Evolutionary conservation across 2,113 vertebrate genomes (phyloP), one percentile per base, ranked within the genome.

Genomic region (Tamias sibiricus): DNA sequence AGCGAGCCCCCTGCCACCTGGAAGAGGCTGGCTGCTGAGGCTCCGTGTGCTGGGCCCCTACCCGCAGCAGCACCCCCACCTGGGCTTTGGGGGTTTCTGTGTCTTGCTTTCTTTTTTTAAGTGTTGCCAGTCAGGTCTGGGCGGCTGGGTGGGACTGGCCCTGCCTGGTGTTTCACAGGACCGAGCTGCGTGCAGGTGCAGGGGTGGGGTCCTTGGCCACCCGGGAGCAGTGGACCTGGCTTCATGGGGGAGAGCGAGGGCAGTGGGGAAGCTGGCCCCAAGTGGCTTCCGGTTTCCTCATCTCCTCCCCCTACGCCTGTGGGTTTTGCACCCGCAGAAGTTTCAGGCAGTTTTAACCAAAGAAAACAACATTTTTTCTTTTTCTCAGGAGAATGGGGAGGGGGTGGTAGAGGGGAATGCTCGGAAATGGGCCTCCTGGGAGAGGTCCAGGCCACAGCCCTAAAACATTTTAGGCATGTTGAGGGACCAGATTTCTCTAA

Each of bases 11-110:
- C 87, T 98, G 98, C 80, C 22, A 2, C 0, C 98, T 98, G 79
- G 98, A 98, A 86, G 98, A 98, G 84, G 91, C 92, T 0, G 97
- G 92, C 47, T 98, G 98, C 97, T 99, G 98, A 99, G 89, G 0
- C 0, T 0, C 24, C 12, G 32, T 2, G 1, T 0, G 0, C 59
- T 0, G 1, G 16, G 22, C 19, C 57, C 59, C 44, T 72, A n/a
- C 37, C 59, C 17, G 64, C 1, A 1, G 19, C 59, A 35, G 47
- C 2, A 3, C 22, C 42, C 17, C 42, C 17, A 1, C 26, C 40
- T 26, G 62, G 3, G 42, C 37, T 64, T 77, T 57, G 0, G 42
- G 47, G 62, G 83, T 90, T 90, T 92, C 66, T 87, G 11, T 35
- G 54, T 49, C 13, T 12, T 57, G 72, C 81, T 81, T 88, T 79